Conservation (phyloP, 2,797 vertebrate genomes). For the Oceanodroma leucorhoa region DNA sequence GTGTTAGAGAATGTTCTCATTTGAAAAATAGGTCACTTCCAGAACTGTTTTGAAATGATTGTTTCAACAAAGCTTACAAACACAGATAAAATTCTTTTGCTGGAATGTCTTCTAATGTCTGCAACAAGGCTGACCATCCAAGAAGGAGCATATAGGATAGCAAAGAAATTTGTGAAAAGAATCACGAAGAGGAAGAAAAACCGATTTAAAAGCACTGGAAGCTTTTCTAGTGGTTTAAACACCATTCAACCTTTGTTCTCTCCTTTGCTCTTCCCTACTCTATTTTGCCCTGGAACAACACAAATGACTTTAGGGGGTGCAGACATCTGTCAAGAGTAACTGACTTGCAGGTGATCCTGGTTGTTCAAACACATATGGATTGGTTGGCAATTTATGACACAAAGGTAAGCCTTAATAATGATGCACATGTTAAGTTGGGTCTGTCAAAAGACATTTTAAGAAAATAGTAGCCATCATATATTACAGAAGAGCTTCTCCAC, state of each 20-base stretch:
- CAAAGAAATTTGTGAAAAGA: background rate
- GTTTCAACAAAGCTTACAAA: background rate
- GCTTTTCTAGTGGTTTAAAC: background rate
- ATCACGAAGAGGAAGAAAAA: background rate
- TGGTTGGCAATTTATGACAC: background rate
- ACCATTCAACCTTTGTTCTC: background rate
- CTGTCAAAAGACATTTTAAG: background rate
- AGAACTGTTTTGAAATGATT: background rate
- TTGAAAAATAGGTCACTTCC: background rate
- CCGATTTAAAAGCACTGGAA: background rate
- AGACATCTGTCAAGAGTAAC: background rate
- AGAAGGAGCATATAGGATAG: background rate
- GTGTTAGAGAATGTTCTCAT: background rate
- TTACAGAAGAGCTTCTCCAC: background rate
- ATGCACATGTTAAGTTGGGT: background rate
- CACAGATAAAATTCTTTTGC: background rate
- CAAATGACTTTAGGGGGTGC: background rate
- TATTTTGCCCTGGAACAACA: background rate
- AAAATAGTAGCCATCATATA: background rate
- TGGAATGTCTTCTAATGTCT: background rate
- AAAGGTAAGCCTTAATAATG: background rate
- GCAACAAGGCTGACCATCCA: background rate
- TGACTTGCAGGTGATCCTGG: background rate
- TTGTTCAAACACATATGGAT: background rate
- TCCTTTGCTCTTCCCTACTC: background rate